Evolutionary conservation across 2,113 vertebrate genomes (phyloP).

Genomic region (Uria lomvia): DNA sequence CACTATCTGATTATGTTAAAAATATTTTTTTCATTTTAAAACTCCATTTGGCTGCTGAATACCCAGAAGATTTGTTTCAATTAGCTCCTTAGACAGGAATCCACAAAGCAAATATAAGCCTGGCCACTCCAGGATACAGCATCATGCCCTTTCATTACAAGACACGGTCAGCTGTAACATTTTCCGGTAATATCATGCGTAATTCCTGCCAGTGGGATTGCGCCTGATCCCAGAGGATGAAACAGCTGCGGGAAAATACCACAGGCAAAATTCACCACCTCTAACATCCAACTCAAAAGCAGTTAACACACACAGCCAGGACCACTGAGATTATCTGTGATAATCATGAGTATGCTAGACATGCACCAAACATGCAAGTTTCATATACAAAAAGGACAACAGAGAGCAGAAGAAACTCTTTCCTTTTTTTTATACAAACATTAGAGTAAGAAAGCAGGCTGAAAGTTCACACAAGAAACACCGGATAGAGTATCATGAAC

Average conservation of each 20-base stretch:
- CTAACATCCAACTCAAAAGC: neutral
- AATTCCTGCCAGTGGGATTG: neutral
- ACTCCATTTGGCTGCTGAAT: neutral
- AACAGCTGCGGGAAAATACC: neutral
- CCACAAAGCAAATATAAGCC: neutral
- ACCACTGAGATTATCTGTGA: neutral
- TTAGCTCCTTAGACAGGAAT: neutral
- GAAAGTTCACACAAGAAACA: neutral
- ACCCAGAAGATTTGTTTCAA: neutral
- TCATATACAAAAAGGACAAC: neutral
- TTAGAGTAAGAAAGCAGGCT: neutral
- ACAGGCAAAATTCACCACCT: neutral
- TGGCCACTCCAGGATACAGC: neutral
- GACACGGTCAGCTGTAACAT: neutral
- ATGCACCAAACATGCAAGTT: rapidly evolving
- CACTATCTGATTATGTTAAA: neutral
- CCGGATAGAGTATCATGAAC: neutral
- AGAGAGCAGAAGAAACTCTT: neutral
- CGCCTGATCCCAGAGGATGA: neutral
- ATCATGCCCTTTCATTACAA: neutral
- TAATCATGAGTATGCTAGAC: neutral
- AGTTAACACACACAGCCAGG: neutral
- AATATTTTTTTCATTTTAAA: neutral
- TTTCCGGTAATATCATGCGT: neutral
- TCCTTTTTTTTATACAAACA: rapidly evolving